A percentile compares a stretch with the other conserved stretches of the same genome.
These are phyloP conservation scores for Rhinoraja longicauda DNA, from an alignment of 2,797 vertebrate genomes.

Conservation along the genomic window DNA sequence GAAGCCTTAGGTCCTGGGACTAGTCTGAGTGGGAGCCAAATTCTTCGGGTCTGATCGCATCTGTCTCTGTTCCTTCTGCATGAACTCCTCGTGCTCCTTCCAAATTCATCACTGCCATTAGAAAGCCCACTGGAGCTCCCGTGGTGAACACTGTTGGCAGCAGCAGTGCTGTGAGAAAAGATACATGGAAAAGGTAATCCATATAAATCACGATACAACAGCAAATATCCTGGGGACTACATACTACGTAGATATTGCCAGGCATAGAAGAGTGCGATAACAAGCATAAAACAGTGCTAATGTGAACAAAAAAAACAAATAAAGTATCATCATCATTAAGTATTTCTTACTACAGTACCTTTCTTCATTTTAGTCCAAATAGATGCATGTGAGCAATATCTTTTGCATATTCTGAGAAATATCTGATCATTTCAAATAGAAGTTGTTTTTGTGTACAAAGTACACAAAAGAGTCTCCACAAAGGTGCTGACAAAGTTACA, in stretches of 20 bases:
- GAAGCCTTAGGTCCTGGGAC: background rate
- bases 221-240: background rate
- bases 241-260: background rate
- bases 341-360: no score
- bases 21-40: background rate
- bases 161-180: background rate
- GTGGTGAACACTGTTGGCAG: background rate
- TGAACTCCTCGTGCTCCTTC: background rate
- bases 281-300: background rate
- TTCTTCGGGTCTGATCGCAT: background rate
- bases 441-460: no score
- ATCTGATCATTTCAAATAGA: no score
- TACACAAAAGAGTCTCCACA: no score
- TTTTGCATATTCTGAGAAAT: no score
- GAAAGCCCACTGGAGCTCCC: background rate
- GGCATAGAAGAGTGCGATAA: background rate
- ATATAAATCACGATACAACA: no score
- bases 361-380: no score
- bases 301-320: background rate
- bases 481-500: no score
- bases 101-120: constrained; percentile 25
- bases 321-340: no score
- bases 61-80: background rate
- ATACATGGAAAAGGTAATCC: background rate
- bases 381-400: no score